phyloP scores from a whole-genome alignment of 2,797 vertebrate genomes.

The Synanceia verrucosa region DNA sequence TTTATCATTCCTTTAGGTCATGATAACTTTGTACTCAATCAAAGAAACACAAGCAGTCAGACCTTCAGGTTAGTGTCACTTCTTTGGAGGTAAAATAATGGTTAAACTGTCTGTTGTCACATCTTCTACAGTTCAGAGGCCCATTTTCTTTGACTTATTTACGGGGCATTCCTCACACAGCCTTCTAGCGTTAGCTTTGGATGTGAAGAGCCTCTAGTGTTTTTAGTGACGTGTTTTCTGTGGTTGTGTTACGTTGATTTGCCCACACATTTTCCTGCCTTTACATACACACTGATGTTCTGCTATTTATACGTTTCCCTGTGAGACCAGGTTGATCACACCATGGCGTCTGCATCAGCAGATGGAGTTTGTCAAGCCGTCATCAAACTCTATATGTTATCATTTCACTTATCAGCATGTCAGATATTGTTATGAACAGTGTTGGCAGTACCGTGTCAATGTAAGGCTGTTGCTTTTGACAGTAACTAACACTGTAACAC shows the following conservation, averaged over 20 bases:
- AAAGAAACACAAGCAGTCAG: neutral
- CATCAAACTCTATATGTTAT: neutral
- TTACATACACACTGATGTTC: too few relatives aligned
- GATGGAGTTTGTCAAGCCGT: neutral
- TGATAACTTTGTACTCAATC: neutral
- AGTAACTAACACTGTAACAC: too few relatives aligned
- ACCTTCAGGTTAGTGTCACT: neutral
- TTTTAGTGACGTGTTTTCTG: too few relatives aligned
- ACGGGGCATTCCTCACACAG: too few relatives aligned
- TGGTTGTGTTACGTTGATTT: too few relatives aligned
- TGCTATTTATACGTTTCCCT: too few relatives aligned
- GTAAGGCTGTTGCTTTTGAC: too few relatives aligned
- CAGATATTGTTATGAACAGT: neutral
- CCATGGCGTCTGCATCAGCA: neutral
- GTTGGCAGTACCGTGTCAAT: too few relatives aligned
- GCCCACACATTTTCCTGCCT: too few relatives aligned
- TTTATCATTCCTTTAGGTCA: neutral
- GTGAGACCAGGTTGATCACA: neutral
- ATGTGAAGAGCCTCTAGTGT: too few relatives aligned
- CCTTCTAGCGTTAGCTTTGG: neutral
- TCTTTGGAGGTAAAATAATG: neutral
- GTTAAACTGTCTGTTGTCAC: neutral
- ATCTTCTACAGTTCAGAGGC: neutral
- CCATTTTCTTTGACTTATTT: too few relatives aligned
- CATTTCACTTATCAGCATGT: neutral